phyloP scores from a whole-genome alignment of 2,797 vertebrate genomes.

The Geotrypetes seraphini region DNA sequence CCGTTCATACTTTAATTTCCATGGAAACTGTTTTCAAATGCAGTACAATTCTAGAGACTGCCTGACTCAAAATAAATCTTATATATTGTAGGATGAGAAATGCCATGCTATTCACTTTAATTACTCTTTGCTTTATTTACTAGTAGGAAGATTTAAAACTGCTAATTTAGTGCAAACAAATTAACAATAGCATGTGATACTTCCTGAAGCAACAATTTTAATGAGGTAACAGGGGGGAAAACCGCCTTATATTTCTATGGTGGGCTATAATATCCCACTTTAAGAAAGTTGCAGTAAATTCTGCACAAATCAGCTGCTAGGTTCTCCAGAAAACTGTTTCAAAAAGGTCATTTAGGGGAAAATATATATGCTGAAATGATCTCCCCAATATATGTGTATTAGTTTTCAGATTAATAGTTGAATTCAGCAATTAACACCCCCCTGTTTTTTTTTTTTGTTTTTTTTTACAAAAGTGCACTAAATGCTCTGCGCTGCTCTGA shows the following conservation, averaged over 20 bases:
- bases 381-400: no score
- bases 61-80: no score
- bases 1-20: neutral
- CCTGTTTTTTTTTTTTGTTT: no score
- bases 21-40: neutral
- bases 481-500: no score
- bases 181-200: neutral
- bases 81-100: neutral
- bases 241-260: neutral
- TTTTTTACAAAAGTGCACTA: no score
- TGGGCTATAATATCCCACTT: neutral
- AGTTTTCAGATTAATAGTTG: no score
- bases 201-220: neutral
- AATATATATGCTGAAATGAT: no score
- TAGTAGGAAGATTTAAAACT: neutral
- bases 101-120: neutral
- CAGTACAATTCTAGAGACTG: no score
- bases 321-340: no score
- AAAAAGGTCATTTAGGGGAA: no score
- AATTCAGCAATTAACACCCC: no score
- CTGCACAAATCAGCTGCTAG: no score
- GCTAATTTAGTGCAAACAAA: neutral
- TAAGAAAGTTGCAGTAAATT: constrained; percentile 7
- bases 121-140: neutral
- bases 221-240: neutral